Percentiles rank a stretch among this genome's conserved stretches.
phyloP scores from a whole-genome alignment of 2,113 vertebrate genomes.

The Parus major region DNA sequence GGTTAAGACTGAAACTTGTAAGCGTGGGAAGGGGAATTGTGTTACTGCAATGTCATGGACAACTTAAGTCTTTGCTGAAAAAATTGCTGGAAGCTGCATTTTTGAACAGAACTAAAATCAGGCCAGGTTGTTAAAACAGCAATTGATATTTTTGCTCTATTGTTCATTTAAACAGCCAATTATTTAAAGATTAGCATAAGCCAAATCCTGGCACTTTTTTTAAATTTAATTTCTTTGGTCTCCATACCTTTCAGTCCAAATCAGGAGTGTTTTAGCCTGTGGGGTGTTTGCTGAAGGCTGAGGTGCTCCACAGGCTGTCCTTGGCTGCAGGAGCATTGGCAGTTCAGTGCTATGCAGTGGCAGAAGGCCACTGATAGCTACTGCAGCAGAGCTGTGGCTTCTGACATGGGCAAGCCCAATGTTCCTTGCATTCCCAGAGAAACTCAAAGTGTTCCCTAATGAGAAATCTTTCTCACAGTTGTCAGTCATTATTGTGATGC shows the following conservation, averaged over 20 bases:
- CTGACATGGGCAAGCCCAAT: not conserved
- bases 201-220: not conserved
- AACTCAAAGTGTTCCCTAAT: not conserved
- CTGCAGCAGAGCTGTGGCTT: not conserved
- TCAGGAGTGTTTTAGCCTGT: not conserved
- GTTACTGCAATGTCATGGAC: not conserved
- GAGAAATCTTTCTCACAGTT: not conserved
- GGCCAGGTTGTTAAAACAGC: not conserved
- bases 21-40: not conserved
- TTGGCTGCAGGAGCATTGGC: not conserved
- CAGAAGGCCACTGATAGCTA: not conserved
- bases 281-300: not conserved
- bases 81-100: not conserved
- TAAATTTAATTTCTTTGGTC: not conserved
- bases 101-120: not conserved
- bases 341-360: not conserved
- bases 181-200: not conserved
- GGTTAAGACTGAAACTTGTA: not conserved
- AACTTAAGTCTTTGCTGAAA: not conserved
- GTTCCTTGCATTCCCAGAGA: not conserved
- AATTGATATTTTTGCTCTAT: not conserved
- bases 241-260: not conserved
- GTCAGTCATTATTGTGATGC: not conserved
- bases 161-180: not conserved
- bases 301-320: not conserved